phyloP scores from a whole-genome alignment of 2,888 invertebrate species.

The Neoascia interrupta region DNA sequence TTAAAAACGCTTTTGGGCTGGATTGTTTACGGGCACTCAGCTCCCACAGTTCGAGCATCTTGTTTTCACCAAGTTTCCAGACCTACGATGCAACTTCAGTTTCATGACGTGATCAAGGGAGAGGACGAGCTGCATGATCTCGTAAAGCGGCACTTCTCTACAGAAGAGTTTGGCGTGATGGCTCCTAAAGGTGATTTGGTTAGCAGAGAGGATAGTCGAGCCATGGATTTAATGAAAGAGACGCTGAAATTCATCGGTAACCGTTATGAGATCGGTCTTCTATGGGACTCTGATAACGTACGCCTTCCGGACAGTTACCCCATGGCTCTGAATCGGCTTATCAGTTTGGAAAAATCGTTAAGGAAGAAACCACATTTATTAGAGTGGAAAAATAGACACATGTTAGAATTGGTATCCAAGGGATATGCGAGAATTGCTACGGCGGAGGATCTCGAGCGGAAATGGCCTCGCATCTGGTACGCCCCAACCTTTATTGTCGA shows the following conservation, averaged over 20 bases:
- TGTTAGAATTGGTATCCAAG: constrained; percentile 9
- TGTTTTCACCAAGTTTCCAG: constrained; percentile 4
- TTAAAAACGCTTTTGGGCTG: constrained; percentile 22
- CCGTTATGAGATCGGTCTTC: constrained; percentile 17
- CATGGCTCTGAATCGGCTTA: neutral
- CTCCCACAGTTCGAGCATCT: neutral
- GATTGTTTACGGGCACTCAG: constrained; percentile 9
- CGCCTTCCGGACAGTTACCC: neutral
- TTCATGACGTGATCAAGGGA: constrained; percentile 17
- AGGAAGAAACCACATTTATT: constrained; percentile 17
- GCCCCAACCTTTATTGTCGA: constrained; percentile 65
- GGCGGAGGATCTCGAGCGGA: constrained; percentile 13
- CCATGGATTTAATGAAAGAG: constrained; percentile 15
- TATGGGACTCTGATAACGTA: constrained; percentile 14
- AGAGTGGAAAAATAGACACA: constrained; percentile 30
- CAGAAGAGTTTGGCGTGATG: constrained; percentile 22
- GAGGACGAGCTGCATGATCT: constrained; percentile 20
- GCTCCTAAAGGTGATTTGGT: constrained; percentile 9
- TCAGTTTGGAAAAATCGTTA: constrained; percentile 35
- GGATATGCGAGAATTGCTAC: constrained; percentile 22
- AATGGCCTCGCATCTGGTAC: constrained; percentile 67
- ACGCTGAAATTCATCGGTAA: constrained; percentile 3
- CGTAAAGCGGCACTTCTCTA: constrained; percentile 5
- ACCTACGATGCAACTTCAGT: neutral
- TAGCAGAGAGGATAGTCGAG: constrained; percentile 14